Evolutionary conservation across 2,113 vertebrate species (phyloP).

Genomic region (Ceyx cyanopectus): DNA sequence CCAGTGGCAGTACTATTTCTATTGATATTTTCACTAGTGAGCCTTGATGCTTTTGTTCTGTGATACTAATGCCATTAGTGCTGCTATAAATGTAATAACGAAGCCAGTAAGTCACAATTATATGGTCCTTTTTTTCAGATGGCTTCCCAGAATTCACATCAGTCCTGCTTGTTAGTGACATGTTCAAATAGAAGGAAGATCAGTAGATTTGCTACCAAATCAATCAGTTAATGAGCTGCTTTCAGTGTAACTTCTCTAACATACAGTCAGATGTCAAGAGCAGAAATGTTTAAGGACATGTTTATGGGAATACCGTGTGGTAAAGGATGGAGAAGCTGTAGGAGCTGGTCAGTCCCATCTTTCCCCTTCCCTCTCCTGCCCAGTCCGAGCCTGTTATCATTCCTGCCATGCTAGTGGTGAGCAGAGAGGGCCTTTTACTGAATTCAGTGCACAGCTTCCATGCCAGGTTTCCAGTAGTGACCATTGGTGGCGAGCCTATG

Average conservation of each 20-base stretch:
- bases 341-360: background rate
- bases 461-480: background rate
- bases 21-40: background rate
- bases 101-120: background rate
- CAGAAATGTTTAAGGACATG: background rate
- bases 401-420: background rate
- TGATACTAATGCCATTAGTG: background rate
- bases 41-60: background rate
- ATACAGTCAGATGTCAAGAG: background rate
- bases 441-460: background rate
- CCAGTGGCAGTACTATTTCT: conserved; percentile 22
- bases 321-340: background rate
- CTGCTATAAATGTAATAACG: conserved; percentile 3
- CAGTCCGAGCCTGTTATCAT: background rate
- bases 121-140: background rate
- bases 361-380: background rate
- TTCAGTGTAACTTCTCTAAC: background rate
- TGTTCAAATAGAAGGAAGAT: background rate
- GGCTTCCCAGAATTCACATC: background rate
- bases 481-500: background rate
- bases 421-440: background rate
- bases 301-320: background rate
- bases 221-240: background rate
- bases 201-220: background rate
- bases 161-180: background rate